Evolutionary conservation across 2,113 vertebrate species (phyloP).

Genomic region (Aptenodytes forsteri): DNA sequence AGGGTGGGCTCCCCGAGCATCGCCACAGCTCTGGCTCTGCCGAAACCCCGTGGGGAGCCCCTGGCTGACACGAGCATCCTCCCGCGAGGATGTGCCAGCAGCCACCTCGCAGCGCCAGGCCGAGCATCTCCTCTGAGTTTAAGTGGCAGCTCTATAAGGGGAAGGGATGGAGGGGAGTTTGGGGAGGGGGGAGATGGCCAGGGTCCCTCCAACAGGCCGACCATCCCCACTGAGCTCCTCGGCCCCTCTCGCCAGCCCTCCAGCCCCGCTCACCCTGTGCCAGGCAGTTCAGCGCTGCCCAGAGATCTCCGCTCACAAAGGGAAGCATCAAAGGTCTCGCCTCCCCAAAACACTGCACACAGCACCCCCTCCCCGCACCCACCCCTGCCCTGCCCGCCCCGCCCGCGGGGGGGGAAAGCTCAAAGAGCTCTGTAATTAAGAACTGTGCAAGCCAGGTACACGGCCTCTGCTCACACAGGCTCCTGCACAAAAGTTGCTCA

Average conservation of each 20-base stretch:
- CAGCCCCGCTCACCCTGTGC: background rate
- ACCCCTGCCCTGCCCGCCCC: too few species aligned
- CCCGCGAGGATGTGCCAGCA: accelerated
- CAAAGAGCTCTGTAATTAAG: background rate
- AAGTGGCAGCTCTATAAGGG: accelerated
- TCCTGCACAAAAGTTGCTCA: background rate
- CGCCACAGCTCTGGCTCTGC: accelerated
- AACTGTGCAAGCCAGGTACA: too few species aligned
- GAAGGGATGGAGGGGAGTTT: background rate
- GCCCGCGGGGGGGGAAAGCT: background rate
- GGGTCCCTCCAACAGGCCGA: too few species aligned
- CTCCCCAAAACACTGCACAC: accelerated
- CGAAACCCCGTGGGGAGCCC: accelerated
- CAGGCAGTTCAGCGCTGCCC: background rate
- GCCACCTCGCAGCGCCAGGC: accelerated
- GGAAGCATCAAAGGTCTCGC: background rate
- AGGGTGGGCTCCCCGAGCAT: background rate
- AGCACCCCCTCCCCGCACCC: background rate
- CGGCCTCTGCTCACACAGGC: background rate
- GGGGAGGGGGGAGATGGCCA: background rate
- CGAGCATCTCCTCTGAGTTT: accelerated
- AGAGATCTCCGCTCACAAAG: background rate
- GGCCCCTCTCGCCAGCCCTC: background rate
- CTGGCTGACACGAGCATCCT: accelerated
- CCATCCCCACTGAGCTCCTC: background rate